These are phyloP conservation scores for Eubasilissa splendida DNA, from an alignment of 2,888 invertebrate genomes.

Conservation along the genomic window DNA sequence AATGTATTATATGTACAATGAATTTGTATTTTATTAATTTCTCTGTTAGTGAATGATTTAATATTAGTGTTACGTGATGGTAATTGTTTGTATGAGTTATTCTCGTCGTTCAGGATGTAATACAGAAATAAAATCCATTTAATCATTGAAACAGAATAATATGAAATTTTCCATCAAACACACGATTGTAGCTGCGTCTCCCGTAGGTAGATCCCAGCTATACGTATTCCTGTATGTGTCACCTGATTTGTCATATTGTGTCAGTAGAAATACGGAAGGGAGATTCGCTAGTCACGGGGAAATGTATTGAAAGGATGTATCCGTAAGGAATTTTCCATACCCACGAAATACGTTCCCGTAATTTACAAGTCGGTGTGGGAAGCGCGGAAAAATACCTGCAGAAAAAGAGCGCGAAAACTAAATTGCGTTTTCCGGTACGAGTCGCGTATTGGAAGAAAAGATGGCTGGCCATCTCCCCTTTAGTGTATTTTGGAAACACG, in stretches of 20 bases:
- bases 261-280: constrained; percentile 12
- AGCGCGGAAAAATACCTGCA: constrained; percentile 29
- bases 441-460: background rate
- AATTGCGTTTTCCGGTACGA: constrained; percentile 59
- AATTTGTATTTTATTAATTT: no score
- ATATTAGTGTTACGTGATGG: no score
- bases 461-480: background rate
- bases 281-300: constrained; percentile 11
- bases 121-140: no score
- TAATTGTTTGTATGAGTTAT: no score
- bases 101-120: no score
- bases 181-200: background rate
- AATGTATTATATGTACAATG: no score
- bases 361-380: constrained; percentile 52
- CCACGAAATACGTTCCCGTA: constrained; percentile 48
- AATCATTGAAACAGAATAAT: background rate
- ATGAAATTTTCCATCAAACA: background rate
- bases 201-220: constrained; percentile 2
- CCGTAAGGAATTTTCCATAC: constrained; percentile 39
- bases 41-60: no score
- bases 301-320: constrained; percentile 40
- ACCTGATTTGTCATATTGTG: constrained; percentile 31
- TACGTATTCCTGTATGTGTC: constrained; percentile 3
- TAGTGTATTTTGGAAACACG: no score
- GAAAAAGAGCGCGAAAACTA: constrained; percentile 54